These are phyloP conservation scores for Hyalella azteca DNA, from an alignment of 2,888 invertebrate genomes.

Conservation along the genomic window DNA sequence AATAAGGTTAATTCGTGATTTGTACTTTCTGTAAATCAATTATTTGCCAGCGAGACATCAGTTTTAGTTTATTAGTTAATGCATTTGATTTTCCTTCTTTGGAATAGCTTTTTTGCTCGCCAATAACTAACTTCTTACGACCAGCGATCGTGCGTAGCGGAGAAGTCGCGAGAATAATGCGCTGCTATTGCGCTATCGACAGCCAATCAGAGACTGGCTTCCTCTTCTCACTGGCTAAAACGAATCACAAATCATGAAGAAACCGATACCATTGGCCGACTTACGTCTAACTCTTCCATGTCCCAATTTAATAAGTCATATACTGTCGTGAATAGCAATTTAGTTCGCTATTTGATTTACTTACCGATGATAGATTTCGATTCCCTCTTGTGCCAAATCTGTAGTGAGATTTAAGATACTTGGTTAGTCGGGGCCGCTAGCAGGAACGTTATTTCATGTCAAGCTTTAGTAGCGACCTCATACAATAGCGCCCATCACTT, in stretches of 20 bases:
- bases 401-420: no score
- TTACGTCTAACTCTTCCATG: conserved; percentile 4
- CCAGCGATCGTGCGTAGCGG: no score
- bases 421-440: background rate
- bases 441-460: background rate
- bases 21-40: no score
- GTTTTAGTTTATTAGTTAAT: no score
- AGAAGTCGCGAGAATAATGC: conserved; percentile 15
- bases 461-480: background rate
- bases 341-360: background rate
- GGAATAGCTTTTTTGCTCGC: no score
- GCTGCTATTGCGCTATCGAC: background rate
- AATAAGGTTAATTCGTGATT: no score
- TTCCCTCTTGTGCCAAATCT: background rate
- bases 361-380: background rate
- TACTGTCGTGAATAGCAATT: background rate
- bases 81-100: no score
- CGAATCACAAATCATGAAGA: conserved; percentile 6
- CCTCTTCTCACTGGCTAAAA: conserved; percentile 21
- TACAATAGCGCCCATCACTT: conserved; percentile 30
- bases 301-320: background rate
- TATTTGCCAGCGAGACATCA: no score
- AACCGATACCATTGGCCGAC: background rate
- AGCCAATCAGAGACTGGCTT: conserved; percentile 19
- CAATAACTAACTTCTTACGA: no score